phyloP scores from a whole-genome alignment of 2,113 vertebrate species.

The Cheilinus undulatus region DNA sequence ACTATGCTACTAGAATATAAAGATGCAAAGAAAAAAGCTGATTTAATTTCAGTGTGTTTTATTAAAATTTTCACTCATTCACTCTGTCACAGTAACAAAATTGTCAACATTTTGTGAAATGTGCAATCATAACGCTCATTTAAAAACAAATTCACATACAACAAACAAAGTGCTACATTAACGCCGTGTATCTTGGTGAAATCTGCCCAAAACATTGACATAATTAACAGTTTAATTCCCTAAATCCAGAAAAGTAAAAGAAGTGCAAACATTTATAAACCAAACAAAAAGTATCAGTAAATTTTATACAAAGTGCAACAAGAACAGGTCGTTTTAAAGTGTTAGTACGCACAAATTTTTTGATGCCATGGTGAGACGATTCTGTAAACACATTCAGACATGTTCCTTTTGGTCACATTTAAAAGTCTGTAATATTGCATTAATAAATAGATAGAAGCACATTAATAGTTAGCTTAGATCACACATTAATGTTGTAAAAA shows the following conservation, averaged over 20 bases:
- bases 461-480: conserved; percentile 52
- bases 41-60: conserved; percentile 35
- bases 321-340: conserved; percentile 40
- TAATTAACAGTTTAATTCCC: background rate
- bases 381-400: conserved; percentile 62
- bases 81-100: conserved; percentile 61
- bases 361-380: conserved; percentile 17
- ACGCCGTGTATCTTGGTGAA: conserved; percentile 21
- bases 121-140: conserved; percentile 13
- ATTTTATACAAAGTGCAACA: conserved; percentile 66
- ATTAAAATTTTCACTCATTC: conserved; percentile 59
- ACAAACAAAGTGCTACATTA: conserved; percentile 56
- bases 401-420: conserved; percentile 61
- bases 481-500: conserved; percentile 53
- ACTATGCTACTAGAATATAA: too few species aligned
- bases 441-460: conserved; percentile 28
- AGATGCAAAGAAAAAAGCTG: too few species aligned
- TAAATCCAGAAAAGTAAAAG: conserved; percentile 14
- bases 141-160: conserved; percentile 28
- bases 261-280: conserved; percentile 63
- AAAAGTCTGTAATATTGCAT: conserved; percentile 55
- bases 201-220: conserved; percentile 1
- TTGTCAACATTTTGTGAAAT: conserved; percentile 28
- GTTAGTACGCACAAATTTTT: conserved; percentile 33
- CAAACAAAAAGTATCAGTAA: conserved; percentile 22